Percentiles rank a stretch among this genome's conserved stretches.
phyloP scores from a whole-genome alignment of 2,797 vertebrate species.

The Lateolabrax maculatus region DNA sequence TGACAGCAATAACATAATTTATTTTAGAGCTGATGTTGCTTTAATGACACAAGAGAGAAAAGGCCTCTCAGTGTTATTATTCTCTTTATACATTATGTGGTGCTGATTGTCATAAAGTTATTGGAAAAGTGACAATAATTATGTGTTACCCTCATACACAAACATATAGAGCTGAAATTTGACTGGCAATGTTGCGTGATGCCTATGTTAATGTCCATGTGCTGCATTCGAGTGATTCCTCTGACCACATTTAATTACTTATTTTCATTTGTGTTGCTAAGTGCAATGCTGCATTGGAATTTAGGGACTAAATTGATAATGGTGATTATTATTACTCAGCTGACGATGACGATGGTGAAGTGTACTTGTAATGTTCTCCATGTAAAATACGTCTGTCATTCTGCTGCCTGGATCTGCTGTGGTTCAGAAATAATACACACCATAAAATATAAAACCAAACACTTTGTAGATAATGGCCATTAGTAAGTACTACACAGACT shows the following conservation, averaged over 20 bases:
- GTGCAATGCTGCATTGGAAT: neutral
- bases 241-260: constrained; percentile 32
- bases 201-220: constrained; percentile 39
- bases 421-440: neutral
- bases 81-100: constrained; percentile 6
- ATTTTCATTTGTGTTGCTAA: constrained; percentile 1
- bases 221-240: constrained; percentile 53
- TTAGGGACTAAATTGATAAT: neutral
- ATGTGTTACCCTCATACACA: neutral
- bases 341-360: neutral
- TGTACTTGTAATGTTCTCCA: neutral
- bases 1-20: neutral
- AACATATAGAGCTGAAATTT: constrained; percentile 16
- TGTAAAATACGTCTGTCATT: constrained; percentile 8
- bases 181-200: constrained; percentile 24
- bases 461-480: neutral
- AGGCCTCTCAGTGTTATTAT: neutral
- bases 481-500: neutral
- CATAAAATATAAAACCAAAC: neutral
- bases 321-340: neutral
- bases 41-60: neutral
- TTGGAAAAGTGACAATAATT: neutral
- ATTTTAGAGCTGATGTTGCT: constrained; percentile 1
- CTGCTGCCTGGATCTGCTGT: neutral
- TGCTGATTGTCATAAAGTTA: neutral